These are phyloP conservation scores for Pristis pectinata DNA, from an alignment of 2,797 vertebrate genomes.

Conservation along the genomic window DNA sequence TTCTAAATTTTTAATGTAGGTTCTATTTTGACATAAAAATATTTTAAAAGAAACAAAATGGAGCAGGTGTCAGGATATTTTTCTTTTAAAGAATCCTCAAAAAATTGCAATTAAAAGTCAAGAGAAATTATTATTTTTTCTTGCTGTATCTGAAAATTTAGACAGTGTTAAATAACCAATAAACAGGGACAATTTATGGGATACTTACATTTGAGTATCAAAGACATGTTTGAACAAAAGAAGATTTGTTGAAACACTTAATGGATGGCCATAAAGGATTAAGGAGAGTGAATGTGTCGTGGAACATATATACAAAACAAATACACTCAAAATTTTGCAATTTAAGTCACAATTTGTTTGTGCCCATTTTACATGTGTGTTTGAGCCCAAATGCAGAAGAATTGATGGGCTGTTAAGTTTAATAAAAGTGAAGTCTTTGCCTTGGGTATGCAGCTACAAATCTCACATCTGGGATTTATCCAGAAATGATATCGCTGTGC, in stretches of 20 bases:
- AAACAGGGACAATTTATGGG: background rate
- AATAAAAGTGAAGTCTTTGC: background rate
- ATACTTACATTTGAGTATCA: background rate
- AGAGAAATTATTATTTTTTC: background rate
- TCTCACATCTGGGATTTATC: background rate
- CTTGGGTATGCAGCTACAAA: background rate
- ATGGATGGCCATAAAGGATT: background rate
- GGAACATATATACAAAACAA: background rate
- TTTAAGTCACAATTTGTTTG: background rate
- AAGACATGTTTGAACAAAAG: too few relatives aligned
- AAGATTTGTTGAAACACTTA: background rate
- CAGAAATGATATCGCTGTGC: background rate
- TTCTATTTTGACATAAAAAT: background rate
- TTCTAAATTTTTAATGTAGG: slow-evolving; percentile 7
- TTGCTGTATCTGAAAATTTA: background rate
- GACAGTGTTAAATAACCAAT: background rate
- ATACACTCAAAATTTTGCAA: background rate
- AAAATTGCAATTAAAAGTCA: background rate
- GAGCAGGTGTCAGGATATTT: background rate
- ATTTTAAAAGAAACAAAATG: background rate
- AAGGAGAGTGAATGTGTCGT: background rate
- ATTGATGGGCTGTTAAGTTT: background rate
- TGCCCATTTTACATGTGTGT: background rate
- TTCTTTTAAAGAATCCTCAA: background rate
- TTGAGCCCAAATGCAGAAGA: background rate